A percentile compares a stretch with the other conserved stretches of the same genome.
phyloP scores from a whole-genome alignment of 2,888 invertebrate genomes.

The Eulithis testata region DNA sequence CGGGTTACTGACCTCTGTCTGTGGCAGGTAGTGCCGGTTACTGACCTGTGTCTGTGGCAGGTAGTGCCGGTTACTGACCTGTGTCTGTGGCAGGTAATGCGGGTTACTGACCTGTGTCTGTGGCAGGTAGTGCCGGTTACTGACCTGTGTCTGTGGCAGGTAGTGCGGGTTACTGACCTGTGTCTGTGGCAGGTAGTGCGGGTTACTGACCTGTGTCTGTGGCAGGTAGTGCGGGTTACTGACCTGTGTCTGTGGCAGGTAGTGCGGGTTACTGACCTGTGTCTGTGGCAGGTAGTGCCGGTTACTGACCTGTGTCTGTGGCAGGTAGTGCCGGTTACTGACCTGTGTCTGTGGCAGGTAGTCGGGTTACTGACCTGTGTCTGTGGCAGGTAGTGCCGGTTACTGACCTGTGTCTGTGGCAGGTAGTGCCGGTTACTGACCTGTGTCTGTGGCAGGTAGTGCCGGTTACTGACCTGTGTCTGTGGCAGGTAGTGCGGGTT shows the following conservation, averaged over 20 bases:
- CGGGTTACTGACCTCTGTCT: constrained; percentile 70
- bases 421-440: constrained; percentile 71
- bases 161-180: constrained; percentile 75
- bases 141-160: constrained; percentile 69
- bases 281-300: constrained; percentile 68
- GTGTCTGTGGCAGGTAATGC: constrained; percentile 68
- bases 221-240: constrained; percentile 69
- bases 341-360: constrained; percentile 73
- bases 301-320: constrained; percentile 71
- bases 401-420: constrained; percentile 69
- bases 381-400: constrained; percentile 66
- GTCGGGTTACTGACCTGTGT: constrained; percentile 72
- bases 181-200: constrained; percentile 67
- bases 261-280: constrained; percentile 72
- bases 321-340: constrained; percentile 66
- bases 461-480: constrained; percentile 69
- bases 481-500: constrained; percentile 68
- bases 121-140: constrained; percentile 68
- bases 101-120: constrained; percentile 71
- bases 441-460: constrained; percentile 72
- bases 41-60: constrained; percentile 70
- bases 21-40: constrained; percentile 68
- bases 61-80: constrained; percentile 72
- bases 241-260: constrained; percentile 70
- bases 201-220: constrained; percentile 69